These are phyloP conservation scores for Stichodactyla helianthus DNA, from an alignment of 64 coral and sea anemone genomes.

Conservation along the genomic window DNA sequence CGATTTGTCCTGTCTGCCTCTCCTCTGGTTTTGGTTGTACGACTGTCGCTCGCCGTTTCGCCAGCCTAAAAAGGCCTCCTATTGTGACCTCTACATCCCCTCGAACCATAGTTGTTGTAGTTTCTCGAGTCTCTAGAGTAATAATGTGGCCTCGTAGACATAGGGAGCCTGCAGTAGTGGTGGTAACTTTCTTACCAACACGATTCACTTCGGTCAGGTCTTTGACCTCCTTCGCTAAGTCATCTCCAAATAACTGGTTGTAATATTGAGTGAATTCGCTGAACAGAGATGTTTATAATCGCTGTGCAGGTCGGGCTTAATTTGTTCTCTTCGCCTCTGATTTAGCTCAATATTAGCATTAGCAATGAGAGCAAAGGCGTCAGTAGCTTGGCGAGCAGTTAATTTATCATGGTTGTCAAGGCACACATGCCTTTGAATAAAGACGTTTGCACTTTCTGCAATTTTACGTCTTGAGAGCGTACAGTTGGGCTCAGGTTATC, in stretches of 20 bases:
- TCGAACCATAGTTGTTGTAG: constrained; percentile 18
- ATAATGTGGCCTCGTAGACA: neutral
- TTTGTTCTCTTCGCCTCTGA: constrained; percentile 22
- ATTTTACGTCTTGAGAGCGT: neutral
- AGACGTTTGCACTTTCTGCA: constrained; percentile 24
- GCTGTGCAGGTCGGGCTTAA: constrained; percentile 36
- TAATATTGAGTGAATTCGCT: constrained; percentile 5
- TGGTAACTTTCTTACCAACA: constrained; percentile 27
- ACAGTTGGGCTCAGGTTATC: constrained; percentile 8
- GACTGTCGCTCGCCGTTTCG: constrained; percentile 9
- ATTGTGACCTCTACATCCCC: constrained; percentile 2
- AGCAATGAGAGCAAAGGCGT: constrained; percentile 39
- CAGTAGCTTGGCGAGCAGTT: constrained; percentile 5
- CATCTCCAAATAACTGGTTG: constrained; percentile 32
- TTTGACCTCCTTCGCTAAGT: constrained; percentile 21
- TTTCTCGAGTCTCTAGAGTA: constrained; percentile 10
- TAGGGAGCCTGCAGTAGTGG: constrained; percentile 7
- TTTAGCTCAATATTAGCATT: constrained; percentile 46
- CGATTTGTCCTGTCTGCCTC: neutral
- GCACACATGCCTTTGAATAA: constrained; percentile 34
- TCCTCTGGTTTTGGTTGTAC: constrained; percentile 29
- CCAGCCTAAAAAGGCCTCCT: constrained; percentile 18
- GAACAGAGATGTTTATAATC: constrained; percentile 21
- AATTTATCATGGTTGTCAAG: neutral
- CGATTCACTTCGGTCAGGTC: constrained; percentile 44